Conservation (phyloP, 2,113 vertebrate species). For the Pelusios castaneus region DNA sequence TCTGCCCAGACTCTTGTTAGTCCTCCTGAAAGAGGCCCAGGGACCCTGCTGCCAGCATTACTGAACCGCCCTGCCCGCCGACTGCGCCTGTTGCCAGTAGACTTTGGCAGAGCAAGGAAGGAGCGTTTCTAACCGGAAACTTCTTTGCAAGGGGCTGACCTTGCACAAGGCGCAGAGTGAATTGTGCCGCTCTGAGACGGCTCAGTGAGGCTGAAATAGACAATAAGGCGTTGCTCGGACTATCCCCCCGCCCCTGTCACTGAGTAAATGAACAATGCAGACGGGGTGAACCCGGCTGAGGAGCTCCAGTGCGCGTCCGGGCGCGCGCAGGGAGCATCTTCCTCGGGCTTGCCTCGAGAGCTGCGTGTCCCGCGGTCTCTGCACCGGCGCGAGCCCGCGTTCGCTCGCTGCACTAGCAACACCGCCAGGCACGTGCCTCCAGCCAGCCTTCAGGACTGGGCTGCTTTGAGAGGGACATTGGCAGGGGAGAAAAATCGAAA, state of each 20-base stretch:
- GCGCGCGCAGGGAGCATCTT: not conserved
- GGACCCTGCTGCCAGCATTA: not conserved
- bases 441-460: not conserved
- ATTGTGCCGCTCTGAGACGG: not conserved
- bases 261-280: not conserved
- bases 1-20: not conserved
- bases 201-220: not conserved
- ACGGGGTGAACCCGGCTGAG: not conserved
- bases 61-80: not conserved
- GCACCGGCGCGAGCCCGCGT: not conserved
- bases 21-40: not conserved
- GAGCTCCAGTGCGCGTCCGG: not conserved
- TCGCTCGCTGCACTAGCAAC: not conserved
- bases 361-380: not conserved
- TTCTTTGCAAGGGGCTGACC: not conserved
- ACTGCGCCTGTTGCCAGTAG: not conserved
- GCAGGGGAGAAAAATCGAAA: rapidly evolving
- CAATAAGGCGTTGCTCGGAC: no score
- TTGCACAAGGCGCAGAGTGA: not conserved
- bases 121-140: not conserved
- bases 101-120: no score
- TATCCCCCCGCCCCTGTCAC: not conserved
- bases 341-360: not conserved
- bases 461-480: not conserved
- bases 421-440: not conserved